Evolutionary conservation across 2,113 vertebrate genomes (phyloP).

Genomic region (Empidonax traillii): DNA sequence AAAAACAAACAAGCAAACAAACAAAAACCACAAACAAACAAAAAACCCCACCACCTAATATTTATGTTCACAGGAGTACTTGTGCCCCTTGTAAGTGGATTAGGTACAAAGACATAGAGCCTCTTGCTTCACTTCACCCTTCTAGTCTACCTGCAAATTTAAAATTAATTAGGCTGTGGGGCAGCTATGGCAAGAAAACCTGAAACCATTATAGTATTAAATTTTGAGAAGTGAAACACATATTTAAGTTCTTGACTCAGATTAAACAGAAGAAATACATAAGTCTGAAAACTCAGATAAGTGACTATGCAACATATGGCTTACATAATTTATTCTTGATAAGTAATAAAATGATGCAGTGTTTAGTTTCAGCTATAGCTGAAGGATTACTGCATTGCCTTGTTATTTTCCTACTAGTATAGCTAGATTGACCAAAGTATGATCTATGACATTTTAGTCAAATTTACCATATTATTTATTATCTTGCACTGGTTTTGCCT

Average conservation of each 20-base stretch:
- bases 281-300: background rate
- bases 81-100: fast-evolving
- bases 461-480: background rate
- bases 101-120: background rate
- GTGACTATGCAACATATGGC: background rate
- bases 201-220: background rate
- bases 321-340: background rate
- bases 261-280: background rate
- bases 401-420: background rate
- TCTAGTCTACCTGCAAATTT: background rate
- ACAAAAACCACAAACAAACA: background rate
- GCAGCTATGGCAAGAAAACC: background rate
- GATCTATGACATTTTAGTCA: background rate
- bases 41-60: background rate
- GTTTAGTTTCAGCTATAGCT: background rate
- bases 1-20: background rate
- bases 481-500: background rate
- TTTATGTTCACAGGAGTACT: background rate
- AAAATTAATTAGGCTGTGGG: background rate
- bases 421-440: background rate
- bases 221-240: background rate
- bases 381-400: background rate
- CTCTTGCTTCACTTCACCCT: background rate
- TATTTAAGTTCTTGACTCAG: background rate
- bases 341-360: background rate